A percentile compares a stretch with the other conserved stretches of the same genome.
Conservation (phyloP, 2,113 vertebrate species). For the Amia ocellicauda region DNA sequence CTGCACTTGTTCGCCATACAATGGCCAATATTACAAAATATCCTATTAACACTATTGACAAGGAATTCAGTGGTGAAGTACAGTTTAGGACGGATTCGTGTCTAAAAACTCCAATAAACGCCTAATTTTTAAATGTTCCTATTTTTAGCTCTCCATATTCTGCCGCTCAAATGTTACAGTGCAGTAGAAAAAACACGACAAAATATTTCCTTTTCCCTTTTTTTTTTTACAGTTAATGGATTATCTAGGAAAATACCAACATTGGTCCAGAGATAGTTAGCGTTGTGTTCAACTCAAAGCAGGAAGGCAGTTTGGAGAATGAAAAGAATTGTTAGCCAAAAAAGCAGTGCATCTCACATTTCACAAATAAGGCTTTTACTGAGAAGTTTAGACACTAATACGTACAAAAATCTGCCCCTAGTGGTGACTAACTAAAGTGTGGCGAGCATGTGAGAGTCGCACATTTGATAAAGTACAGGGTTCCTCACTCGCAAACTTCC, state of each 20-base stretch:
- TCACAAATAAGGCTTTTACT: slow-evolving; percentile 44
- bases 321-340: no score
- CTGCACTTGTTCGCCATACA: slow-evolving; percentile 69
- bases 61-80: slow-evolving; percentile 35
- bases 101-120: slow-evolving; percentile 58
- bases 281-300: no score
- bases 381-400: slow-evolving; percentile 58
- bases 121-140: slow-evolving; percentile 57
- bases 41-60: slow-evolving; percentile 76
- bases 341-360: no score
- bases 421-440: slow-evolving; percentile 57
- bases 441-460: slow-evolving; percentile 50
- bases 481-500: slow-evolving; percentile 32
- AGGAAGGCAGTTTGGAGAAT: no score
- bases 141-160: slow-evolving; percentile 37
- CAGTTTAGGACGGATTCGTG: slow-evolving; percentile 54
- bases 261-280: no score
- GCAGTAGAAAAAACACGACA: no score
- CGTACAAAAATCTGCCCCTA: slow-evolving; percentile 42
- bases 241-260: no score
- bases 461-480: slow-evolving; percentile 35
- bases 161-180: neutral
- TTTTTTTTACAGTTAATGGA: no score
- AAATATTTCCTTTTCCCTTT: no score
- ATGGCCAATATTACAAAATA: slow-evolving; percentile 78